Percentiles rank a stretch among this genome's conserved stretches.
Conservation (phyloP, 2,888 invertebrate genomes). For the Azorinus chamasolen region DNA sequence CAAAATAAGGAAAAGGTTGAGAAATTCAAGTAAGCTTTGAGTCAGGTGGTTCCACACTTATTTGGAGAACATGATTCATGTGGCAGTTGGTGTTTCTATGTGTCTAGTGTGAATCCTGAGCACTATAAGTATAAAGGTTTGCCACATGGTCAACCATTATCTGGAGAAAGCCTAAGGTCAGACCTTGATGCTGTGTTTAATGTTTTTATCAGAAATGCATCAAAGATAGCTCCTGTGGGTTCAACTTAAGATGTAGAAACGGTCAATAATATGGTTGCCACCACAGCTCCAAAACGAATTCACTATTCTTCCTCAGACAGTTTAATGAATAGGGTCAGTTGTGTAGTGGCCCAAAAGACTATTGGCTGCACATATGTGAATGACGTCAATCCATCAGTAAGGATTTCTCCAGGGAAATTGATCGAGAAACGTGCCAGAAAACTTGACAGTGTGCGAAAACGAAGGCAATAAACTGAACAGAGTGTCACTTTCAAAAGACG, state of each 20-base stretch:
- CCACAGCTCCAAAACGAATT: constrained; percentile 27
- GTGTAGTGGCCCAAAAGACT: constrained; percentile 32
- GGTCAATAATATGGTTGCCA: constrained; percentile 25
- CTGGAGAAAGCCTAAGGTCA: constrained; percentile 13
- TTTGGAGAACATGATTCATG: constrained; percentile 35
- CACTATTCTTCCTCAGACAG: constrained; percentile 13
- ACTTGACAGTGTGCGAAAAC: constrained; percentile 11
- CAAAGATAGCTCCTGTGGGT: constrained; percentile 44
- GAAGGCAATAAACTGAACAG: neutral
- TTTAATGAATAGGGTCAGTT: constrained; percentile 8
- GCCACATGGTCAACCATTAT: constrained; percentile 27
- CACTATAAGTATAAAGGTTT: no score
- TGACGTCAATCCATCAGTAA: constrained; percentile 3
- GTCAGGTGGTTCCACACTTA: constrained; percentile 20
- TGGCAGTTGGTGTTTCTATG: constrained; percentile 5
- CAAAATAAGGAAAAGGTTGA: constrained; percentile 27
- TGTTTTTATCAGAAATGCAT: constrained; percentile 19
- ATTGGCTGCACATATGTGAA: constrained; percentile 11
- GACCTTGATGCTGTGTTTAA: constrained; percentile 20
- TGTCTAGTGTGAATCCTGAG: constrained; percentile 2
- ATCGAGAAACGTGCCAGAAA: neutral
- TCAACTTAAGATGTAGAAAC: constrained; percentile 32
- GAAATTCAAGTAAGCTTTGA: neutral
- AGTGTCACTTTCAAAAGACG: no score
- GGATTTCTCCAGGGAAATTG: constrained; percentile 21